These are phyloP conservation scores for Dromiciops gliroides DNA, from an alignment of 2,113 vertebrate genomes.

Conservation along the genomic window DNA sequence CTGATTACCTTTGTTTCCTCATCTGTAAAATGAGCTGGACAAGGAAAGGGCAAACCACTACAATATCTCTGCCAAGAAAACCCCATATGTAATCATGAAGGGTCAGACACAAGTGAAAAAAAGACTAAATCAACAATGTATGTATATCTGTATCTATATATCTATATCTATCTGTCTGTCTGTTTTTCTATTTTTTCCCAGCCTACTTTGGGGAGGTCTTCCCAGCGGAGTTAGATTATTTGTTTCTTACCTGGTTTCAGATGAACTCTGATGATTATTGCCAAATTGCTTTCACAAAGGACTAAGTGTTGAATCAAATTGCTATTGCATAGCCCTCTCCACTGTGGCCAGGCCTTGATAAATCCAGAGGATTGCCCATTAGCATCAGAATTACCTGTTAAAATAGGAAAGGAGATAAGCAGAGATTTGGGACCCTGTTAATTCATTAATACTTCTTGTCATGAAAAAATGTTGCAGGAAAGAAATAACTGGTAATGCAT, in stretches of 20 bases:
- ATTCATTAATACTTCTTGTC: conserved; percentile 70
- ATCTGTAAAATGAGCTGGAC: too few species aligned
- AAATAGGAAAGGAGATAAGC: conserved; percentile 65
- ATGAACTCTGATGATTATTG: conserved; percentile 18
- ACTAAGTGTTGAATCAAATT: conserved; percentile 5
- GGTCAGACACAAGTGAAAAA: too few species aligned
- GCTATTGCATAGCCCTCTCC: not conserved
- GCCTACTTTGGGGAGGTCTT: not conserved
- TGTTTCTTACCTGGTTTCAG: not conserved
- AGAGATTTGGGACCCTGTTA: conserved; percentile 70
- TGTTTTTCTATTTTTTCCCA: not conserved
- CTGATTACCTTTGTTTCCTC: too few species aligned
- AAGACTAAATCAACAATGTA: too few species aligned
- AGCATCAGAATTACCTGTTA: conserved; percentile 64
- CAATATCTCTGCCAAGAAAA: too few species aligned
- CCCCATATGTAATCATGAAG: too few species aligned
- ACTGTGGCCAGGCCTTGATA: conserved; percentile 13
- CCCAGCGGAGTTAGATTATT: not conserved
- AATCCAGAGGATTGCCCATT: conserved; percentile 65
- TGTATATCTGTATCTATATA: not conserved
- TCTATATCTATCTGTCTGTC: not conserved
- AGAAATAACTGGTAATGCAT: conserved; percentile 59
- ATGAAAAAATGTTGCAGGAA: conserved; percentile 66
- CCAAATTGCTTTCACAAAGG: not conserved
- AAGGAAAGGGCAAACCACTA: too few species aligned